These are phyloP conservation scores for Himalopsyche tibetana DNA, from an alignment of 2,888 invertebrate species.

Conservation along the genomic window DNA sequence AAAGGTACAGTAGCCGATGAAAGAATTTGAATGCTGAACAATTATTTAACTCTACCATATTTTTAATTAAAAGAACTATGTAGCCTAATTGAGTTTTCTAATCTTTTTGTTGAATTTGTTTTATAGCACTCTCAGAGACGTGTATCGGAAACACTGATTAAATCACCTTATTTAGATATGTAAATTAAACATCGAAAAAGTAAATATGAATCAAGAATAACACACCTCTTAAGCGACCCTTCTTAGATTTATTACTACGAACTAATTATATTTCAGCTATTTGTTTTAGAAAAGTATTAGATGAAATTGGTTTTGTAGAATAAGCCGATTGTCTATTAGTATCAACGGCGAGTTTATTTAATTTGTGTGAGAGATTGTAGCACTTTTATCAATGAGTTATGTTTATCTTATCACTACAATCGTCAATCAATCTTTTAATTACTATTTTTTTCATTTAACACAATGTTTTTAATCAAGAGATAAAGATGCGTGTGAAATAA, in stretches of 20 bases:
- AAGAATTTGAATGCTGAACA: too few species aligned
- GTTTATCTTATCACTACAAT: neutral
- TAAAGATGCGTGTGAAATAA: neutral
- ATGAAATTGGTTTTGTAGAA: neutral
- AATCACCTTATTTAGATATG: constrained; percentile 43
- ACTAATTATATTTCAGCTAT: constrained; percentile 7
- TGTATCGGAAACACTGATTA: constrained; percentile 43
- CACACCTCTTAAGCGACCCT: constrained; percentile 10
- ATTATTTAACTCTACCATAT: neutral
- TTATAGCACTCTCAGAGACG: neutral
- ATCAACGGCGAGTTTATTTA: neutral
- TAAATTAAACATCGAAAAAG: constrained; percentile 18
- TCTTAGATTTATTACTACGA: neutral
- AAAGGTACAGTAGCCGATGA: too few species aligned
- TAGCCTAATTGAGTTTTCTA: constrained; percentile 20
- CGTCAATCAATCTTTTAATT: constrained; percentile 12
- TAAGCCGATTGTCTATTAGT: neutral
- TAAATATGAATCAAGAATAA: constrained; percentile 4
- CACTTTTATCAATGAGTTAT: neutral
- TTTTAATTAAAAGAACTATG: constrained; percentile 23
- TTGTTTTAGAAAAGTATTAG: constrained; percentile 5
- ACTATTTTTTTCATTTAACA: constrained; percentile 10
- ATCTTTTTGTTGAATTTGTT: constrained; percentile 7
- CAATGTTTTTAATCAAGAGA: neutral
- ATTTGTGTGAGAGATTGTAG: neutral